A percentile compares a stretch with the other conserved stretches of the same genome.
Evolutionary conservation across 2,113 vertebrate genomes (phyloP).

Genomic region (Pelmatolapia mariae): DNA sequence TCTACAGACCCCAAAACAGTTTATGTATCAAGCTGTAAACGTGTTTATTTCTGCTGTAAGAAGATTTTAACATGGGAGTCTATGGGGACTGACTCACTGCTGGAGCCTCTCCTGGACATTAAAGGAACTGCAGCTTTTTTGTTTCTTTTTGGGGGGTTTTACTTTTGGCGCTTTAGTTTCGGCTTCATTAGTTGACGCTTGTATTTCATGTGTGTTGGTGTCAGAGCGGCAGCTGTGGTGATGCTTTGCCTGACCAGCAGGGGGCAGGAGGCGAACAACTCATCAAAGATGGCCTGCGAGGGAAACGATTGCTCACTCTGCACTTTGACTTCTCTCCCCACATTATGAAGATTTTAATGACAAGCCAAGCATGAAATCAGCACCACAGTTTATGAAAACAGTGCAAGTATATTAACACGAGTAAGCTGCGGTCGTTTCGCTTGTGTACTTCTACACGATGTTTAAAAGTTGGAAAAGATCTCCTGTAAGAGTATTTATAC

Average conservation of each 20-base stretch:
- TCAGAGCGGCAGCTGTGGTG: background rate
- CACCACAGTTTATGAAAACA: background rate
- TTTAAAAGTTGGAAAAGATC: background rate
- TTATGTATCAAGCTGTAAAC: background rate
- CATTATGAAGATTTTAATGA: background rate
- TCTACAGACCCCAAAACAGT: background rate
- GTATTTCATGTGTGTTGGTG: background rate
- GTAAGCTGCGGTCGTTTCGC: background rate
- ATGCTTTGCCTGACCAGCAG: slow-evolving; percentile 11
- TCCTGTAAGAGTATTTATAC: background rate
- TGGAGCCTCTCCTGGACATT: background rate
- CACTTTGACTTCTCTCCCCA: background rate
- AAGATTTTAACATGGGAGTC: background rate
- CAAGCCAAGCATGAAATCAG: background rate
- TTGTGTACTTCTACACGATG: background rate
- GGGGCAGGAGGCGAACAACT: background rate
- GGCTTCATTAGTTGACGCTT: background rate
- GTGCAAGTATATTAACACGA: background rate
- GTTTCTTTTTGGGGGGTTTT: accelerated
- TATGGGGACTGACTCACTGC: background rate
- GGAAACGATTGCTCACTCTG: background rate
- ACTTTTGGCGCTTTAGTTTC: background rate
- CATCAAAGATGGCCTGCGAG: background rate
- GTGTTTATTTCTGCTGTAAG: background rate
- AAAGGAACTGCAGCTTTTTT: background rate